Evolutionary conservation across 2,888 invertebrate genomes (phyloP).

Genomic region (Allophyes oxyacanthae): DNA sequence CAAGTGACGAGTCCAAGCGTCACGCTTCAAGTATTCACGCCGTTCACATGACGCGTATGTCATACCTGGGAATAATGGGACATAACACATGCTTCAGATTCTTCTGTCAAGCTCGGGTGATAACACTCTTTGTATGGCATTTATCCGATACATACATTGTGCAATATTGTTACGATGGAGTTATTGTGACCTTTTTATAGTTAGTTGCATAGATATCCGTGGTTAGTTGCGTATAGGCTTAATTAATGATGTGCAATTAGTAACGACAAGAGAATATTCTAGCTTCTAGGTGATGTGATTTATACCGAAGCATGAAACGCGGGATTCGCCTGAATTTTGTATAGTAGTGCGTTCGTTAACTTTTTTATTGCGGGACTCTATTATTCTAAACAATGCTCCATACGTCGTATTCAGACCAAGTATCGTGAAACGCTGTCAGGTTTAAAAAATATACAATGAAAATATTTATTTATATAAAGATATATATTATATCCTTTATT

Average conservation of each 20-base stretch:
- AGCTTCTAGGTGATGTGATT: slow-evolving; percentile 4
- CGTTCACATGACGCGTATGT: slow-evolving; percentile 60
- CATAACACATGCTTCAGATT: slow-evolving; percentile 54
- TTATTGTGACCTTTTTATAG: slow-evolving; percentile 38
- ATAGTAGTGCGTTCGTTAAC: slow-evolving; percentile 3
- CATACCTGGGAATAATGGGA: slow-evolving; percentile 41
- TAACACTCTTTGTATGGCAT: slow-evolving; percentile 49
- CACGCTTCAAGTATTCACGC: slow-evolving; percentile 68
- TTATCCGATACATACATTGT: slow-evolving; percentile 41
- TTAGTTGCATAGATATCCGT: slow-evolving; percentile 9
- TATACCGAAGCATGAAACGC: slow-evolving; percentile 15
- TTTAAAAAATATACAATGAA: no score
- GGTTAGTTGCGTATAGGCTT: slow-evolving; percentile 11
- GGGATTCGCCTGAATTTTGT: slow-evolving; percentile 12
- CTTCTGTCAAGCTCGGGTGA: slow-evolving; percentile 44
- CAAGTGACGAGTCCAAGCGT: slow-evolving; percentile 68
- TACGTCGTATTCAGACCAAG: slow-evolving; percentile 3
- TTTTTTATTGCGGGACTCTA: not conserved
- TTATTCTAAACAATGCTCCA: slow-evolving; percentile 1
- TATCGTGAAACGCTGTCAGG: not conserved
- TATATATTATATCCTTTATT: no score
- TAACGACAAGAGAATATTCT: slow-evolving; percentile 15
- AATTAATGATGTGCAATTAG: slow-evolving; percentile 20
- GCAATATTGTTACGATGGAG: slow-evolving; percentile 34
- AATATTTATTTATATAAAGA: no score